phyloP scores from a whole-genome alignment of 2,888 invertebrate genomes.

The Hartigia nigra region DNA sequence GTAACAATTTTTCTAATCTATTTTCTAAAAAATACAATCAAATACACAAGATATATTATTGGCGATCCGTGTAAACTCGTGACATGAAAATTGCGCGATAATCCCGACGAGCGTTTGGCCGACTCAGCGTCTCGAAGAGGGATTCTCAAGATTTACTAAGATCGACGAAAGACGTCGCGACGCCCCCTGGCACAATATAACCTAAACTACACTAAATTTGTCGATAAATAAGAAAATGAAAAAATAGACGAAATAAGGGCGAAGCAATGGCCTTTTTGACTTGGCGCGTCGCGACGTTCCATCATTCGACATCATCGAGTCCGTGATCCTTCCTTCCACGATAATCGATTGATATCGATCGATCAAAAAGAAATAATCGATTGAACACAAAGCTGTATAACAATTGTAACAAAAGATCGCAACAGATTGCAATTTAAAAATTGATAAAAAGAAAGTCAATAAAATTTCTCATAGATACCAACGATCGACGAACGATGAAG shows the following conservation, averaged over 20 bases:
- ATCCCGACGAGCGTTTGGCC: too few relatives aligned
- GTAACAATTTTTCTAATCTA: conserved; percentile 56
- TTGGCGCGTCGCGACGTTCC: background rate
- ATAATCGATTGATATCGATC: background rate
- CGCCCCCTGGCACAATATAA: background rate
- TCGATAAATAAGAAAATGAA: background rate
- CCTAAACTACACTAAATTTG: background rate
- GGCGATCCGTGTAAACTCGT: too few relatives aligned
- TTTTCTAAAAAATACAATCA: conserved; percentile 59
- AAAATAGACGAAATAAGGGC: background rate
- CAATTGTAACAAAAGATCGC: too few relatives aligned
- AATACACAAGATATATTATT: conserved; percentile 40
- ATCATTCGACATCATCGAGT: background rate
- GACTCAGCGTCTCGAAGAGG: background rate
- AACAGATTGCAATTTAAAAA: background rate
- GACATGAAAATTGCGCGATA: too few relatives aligned
- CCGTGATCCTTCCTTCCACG: background rate
- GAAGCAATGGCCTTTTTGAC: background rate
- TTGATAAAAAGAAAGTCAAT: background rate
- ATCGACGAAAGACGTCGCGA: background rate
- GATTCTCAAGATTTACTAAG: too few relatives aligned
- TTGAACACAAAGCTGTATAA: background rate
- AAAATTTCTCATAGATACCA: background rate
- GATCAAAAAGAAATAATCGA: background rate
- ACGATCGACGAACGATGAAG: background rate